Percentiles rank a stretch among this genome's conserved stretches.
Conservation (phyloP, 35 echinoderm and acorn worm species). For the Hemicentrotus pulcherrimus region DNA sequence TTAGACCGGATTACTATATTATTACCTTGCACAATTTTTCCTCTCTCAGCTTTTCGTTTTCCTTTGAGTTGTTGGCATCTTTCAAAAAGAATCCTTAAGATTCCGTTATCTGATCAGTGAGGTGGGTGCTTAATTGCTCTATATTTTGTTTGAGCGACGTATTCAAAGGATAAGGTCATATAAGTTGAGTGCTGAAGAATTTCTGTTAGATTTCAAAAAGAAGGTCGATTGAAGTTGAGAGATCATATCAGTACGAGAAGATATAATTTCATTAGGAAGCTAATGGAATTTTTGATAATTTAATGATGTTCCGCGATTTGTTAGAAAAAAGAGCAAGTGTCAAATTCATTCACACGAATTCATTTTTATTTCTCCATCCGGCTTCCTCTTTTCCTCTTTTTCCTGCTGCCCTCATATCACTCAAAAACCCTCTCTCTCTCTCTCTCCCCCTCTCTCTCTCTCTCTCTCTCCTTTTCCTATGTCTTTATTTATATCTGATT, state of each 20-base stretch:
- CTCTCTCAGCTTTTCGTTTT: neutral
- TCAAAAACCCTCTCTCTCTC: neutral
- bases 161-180: neutral
- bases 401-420: no score
- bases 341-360: neutral
- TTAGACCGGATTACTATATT: conserved; percentile 36
- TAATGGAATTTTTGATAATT: no score
- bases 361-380: neutral
- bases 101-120: neutral
- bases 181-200: neutral
- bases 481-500: no score
- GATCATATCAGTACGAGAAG: no score
- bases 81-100: neutral
- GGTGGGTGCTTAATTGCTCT: neutral
- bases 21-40: conserved; percentile 13
- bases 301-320: no score
- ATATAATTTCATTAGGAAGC: no score
- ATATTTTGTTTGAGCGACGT: neutral
- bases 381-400: no score
- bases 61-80: neutral
- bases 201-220: neutral
- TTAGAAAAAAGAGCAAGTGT: no score
- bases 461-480: no score
- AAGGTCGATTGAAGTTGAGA: neutral
- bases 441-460: neutral